Conservation (phyloP, 1,140 invertebrate species). For the Ceratina australensis region DNA sequence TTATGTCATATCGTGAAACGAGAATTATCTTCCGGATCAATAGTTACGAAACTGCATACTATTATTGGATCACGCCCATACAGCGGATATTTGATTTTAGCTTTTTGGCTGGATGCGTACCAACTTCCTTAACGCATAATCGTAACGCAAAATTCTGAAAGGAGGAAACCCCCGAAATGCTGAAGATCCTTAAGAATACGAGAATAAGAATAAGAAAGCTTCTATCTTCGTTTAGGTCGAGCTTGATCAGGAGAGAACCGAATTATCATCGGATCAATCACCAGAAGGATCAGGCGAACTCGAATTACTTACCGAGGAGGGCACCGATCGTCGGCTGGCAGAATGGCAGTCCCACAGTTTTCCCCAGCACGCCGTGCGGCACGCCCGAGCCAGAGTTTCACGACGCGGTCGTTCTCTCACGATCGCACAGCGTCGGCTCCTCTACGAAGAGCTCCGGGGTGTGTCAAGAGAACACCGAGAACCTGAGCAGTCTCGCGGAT, state of each 20-base stretch:
- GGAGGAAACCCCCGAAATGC: background rate
- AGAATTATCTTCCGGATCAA: constrained; percentile 13
- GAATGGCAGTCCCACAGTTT: constrained; percentile 67
- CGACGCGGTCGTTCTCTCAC: constrained; percentile 22
- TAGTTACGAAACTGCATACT: constrained; percentile 30
- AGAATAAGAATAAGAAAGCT: no score
- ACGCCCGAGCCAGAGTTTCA: constrained; percentile 37
- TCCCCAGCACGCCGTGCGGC: constrained; percentile 59
- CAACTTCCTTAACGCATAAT: background rate
- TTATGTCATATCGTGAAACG: no score
- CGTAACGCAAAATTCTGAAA: background rate
- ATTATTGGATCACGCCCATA: constrained; percentile 33
- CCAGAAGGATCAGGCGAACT: constrained; percentile 20
- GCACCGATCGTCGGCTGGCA: constrained; percentile 76
- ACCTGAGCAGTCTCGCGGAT: constrained; percentile 67
- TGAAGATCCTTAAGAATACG: no score
- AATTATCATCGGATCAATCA: constrained; percentile 43
- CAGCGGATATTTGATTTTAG: background rate
- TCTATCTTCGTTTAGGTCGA: no score
- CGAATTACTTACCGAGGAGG: constrained; percentile 16
- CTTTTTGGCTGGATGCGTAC: background rate
- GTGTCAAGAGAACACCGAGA: constrained; percentile 65
- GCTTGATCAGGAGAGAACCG: constrained; percentile 53
- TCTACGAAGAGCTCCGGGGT: constrained; percentile 67
- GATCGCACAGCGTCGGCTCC: constrained; percentile 21